phyloP scores from a whole-genome alignment of 2,888 invertebrate genomes.

The Nymphalis urticae region DNA sequence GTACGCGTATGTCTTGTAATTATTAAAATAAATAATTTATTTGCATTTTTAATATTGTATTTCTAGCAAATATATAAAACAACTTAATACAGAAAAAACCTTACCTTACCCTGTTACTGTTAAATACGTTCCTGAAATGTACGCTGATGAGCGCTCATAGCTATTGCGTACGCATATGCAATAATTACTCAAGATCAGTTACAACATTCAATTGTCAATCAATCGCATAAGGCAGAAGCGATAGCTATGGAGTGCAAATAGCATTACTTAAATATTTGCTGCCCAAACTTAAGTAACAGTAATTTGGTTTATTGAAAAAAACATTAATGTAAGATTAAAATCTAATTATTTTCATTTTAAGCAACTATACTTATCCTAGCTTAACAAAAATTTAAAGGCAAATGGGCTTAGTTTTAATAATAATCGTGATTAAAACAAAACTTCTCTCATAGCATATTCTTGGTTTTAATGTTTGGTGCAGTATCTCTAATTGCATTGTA shows the following conservation, averaged over 20 bases:
- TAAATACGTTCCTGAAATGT: conserved; percentile 42
- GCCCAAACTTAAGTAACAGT: conserved; percentile 56
- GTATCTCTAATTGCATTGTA: conserved; percentile 80
- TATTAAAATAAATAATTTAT: no score
- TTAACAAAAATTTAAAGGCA: conserved; percentile 69
- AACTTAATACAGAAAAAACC: no score
- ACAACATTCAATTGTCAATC: no score
- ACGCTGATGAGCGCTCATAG: conserved; percentile 49
- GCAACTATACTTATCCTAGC: conserved; percentile 51
- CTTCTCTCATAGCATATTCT: conserved; percentile 73
- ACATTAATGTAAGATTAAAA: conserved; percentile 24
- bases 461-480: conserved; percentile 80
- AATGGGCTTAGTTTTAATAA: conserved; percentile 74
- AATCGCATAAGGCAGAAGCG: conserved; percentile 32
- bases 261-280: conserved; percentile 48
- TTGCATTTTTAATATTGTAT: no score
- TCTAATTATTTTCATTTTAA: conserved; percentile 30
- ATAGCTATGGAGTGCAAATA: conserved; percentile 55
- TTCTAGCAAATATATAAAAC: no score
- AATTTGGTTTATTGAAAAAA: conserved; percentile 17
- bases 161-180: conserved; percentile 46
- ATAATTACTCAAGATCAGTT: conserved; percentile 3
- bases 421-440: conserved; percentile 64
- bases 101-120: not conserved
- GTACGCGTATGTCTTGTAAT: no score